Conservation (phyloP, 1,140 invertebrate species). For the Drosophila equinoxialis region DNA sequence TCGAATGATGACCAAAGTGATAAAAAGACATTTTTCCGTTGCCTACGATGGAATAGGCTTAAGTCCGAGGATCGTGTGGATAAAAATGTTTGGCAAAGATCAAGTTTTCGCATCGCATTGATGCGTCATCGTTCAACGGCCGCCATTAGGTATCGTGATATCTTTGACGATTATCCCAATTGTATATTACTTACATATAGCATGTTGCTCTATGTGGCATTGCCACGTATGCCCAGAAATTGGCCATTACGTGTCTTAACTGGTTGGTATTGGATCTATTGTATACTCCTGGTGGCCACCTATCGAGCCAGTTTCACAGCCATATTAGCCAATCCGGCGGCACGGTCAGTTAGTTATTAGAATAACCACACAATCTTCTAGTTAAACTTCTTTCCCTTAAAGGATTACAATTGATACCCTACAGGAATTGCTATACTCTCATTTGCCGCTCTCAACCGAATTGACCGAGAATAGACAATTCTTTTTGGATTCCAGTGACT, state of each 20-base stretch:
- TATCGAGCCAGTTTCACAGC: conserved; percentile 93
- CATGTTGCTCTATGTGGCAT: conserved; percentile 90
- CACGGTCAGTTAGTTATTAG: conserved; percentile 83
- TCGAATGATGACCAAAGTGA: background rate
- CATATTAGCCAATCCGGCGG: conserved; percentile 89
- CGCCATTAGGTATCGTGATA: conserved; percentile 62
- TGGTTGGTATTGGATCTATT: conserved; percentile 94
- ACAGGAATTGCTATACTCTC: conserved; percentile 86
- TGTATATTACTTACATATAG: conserved; percentile 90
- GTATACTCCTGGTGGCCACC: conserved; percentile 89
- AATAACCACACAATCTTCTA: background rate
- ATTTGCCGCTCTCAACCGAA: conserved; percentile 88
- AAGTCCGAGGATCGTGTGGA: background rate
- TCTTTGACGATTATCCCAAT: conserved; percentile 88
- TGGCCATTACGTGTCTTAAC: conserved; percentile 91
- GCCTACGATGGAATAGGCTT: conserved; percentile 13
- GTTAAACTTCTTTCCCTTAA: background rate
- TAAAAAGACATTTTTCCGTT: conserved; percentile 44
- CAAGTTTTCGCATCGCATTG: conserved; percentile 58
- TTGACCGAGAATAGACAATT: conserved; percentile 87
- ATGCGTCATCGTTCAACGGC: conserved; percentile 35
- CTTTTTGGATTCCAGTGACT: conserved; percentile 88
- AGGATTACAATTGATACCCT: conserved; percentile 91
- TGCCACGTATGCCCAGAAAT: conserved; percentile 88
- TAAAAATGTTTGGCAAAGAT: conserved; percentile 24